Evolutionary conservation across 2,113 vertebrate species (phyloP).

Genomic region (Malurus elegans): DNA sequence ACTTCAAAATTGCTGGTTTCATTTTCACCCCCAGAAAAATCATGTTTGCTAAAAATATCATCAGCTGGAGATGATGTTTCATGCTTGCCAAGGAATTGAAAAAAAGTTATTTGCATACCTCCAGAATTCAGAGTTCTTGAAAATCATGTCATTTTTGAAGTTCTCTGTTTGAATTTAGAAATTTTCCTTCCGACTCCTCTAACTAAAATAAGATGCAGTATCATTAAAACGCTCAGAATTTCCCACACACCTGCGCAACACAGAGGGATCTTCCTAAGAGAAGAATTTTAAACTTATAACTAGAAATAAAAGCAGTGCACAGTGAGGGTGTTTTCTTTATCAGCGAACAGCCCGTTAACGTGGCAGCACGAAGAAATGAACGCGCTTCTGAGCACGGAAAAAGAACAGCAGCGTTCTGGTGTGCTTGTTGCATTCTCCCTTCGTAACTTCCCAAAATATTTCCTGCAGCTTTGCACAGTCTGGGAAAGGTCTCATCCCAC

Average conservation of each 20-base stretch:
- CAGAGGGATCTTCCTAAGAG: background rate
- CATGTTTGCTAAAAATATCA: background rate
- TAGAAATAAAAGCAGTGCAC: background rate
- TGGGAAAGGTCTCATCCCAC: accelerated
- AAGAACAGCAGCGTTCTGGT: background rate
- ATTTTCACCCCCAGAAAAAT: background rate
- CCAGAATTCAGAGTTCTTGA: background rate
- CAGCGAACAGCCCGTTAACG: accelerated
- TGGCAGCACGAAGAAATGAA: background rate
- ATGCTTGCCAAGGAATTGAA: background rate
- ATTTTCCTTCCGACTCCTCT: background rate
- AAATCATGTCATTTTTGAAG: background rate
- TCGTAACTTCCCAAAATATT: background rate
- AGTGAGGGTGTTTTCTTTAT: background rate
- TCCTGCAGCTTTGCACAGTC: background rate
- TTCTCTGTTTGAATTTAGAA: background rate
- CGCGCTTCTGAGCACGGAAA: background rate
- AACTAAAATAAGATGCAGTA: background rate
- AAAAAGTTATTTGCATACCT: slow-evolving; percentile 10
- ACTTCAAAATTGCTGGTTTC: slow-evolving; percentile 7
- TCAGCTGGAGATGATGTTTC: background rate
- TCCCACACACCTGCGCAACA: background rate
- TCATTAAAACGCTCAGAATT: background rate
- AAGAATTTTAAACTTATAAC: background rate
- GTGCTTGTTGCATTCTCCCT: background rate